These are phyloP conservation scores for Minunthozetes semirufus DNA, from an alignment of 2,888 invertebrate species.

Conservation along the genomic window DNA sequence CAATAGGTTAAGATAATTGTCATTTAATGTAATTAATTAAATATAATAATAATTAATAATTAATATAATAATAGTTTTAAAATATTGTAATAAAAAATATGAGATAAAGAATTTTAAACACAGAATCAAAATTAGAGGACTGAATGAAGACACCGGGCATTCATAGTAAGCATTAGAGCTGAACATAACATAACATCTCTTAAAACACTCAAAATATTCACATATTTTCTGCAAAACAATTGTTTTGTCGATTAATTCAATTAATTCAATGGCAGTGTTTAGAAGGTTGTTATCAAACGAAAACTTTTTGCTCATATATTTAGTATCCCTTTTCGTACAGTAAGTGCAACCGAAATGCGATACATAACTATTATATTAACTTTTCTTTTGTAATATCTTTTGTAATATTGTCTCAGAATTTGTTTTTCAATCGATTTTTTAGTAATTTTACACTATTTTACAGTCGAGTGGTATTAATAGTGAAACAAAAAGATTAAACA, in stretches of 20 bases:
- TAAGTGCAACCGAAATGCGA: constrained; percentile 22
- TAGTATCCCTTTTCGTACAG: constrained; percentile 21
- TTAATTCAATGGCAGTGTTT: constrained; percentile 28
- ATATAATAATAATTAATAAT: constrained; percentile 23
- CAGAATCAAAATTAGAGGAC: not conserved
- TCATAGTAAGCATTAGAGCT: not conserved
- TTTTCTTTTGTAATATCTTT: not conserved
- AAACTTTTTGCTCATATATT: constrained; percentile 14
- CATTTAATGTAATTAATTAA: not conserved
- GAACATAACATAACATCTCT: constrained; percentile 8
- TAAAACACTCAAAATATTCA: constrained; percentile 24
- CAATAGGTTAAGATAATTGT: not conserved
- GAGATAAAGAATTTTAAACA: not conserved
- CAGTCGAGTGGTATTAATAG: constrained; percentile 25
- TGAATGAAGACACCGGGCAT: constrained; percentile 12
- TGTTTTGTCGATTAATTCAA: constrained; percentile 21
- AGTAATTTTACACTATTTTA: constrained; percentile 26
- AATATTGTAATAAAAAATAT: not conserved
- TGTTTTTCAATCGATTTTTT: not conserved
- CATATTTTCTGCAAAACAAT: constrained; percentile 19
- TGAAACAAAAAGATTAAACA: not conserved
- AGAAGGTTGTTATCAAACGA: constrained; percentile 23
- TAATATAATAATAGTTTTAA: constrained; percentile 1
- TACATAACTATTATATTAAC: not conserved
- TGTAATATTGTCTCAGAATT: not conserved